These are phyloP conservation scores for Cyprinodon tularosa DNA, from an alignment of 2,113 vertebrate species.

Conservation along the genomic window DNA sequence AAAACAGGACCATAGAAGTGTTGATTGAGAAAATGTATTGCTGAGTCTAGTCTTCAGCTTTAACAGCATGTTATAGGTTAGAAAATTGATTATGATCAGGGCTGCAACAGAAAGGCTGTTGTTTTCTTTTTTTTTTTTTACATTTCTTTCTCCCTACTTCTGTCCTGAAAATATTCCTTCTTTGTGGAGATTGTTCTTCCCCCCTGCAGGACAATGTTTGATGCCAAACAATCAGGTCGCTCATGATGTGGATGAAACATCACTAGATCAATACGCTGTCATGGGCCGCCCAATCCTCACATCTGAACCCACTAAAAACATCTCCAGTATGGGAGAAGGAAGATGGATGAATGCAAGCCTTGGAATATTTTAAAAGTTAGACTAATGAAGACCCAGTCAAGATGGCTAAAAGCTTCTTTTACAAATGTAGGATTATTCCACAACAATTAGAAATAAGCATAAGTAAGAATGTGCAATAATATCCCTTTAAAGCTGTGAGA, in stretches of 20 bases:
- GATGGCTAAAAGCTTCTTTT: background rate
- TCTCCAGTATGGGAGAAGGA: no score
- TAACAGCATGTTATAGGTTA: no score
- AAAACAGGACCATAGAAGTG: no score
- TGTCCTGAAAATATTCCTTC: background rate
- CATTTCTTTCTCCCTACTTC: background rate
- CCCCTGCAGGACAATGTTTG: background rate
- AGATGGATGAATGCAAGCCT: no score
- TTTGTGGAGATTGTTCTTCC: background rate
- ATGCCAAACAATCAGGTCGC: background rate
- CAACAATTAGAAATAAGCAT: constrained; percentile 33
- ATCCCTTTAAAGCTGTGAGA: constrained; percentile 25
- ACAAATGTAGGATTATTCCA: constrained; percentile 42
- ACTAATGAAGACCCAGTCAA: background rate
- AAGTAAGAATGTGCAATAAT: constrained; percentile 9
- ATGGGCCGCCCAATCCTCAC: background rate
- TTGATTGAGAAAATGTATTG: no score
- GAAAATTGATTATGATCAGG: no score
- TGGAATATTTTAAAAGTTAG: background rate
- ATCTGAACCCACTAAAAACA: background rate
- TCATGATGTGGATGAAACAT: background rate
- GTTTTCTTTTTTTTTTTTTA: no score
- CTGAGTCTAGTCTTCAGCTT: no score
- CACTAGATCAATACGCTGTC: background rate
- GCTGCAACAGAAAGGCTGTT: no score